Conservation (phyloP, 2,888 invertebrate species). For the Apodemia hepburni region DNA sequence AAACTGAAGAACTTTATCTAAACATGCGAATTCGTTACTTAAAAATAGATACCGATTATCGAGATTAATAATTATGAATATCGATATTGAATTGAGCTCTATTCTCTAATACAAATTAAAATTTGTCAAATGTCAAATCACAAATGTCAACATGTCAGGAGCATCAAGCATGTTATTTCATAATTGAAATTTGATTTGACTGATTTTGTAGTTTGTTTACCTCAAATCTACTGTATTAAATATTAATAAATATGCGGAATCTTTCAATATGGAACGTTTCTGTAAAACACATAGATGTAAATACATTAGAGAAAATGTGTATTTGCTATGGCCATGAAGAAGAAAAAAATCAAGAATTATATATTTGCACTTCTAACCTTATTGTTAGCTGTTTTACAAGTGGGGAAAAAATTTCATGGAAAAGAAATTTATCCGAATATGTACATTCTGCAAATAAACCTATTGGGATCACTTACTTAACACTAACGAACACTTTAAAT, state of each 20-base stretch:
- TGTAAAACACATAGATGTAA: constrained; percentile 41
- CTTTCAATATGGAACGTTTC: constrained; percentile 57
- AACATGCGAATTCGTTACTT: too few relatives aligned
- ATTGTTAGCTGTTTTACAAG: constrained; percentile 48
- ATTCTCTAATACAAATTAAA: too few relatives aligned
- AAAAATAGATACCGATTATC: too few relatives aligned
- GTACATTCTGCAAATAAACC: constrained; percentile 67
- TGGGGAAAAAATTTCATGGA: constrained; percentile 52
- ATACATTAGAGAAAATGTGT: constrained; percentile 36
- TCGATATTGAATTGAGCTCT: too few relatives aligned
- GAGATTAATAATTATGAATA: too few relatives aligned
- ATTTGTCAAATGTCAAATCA: too few relatives aligned
- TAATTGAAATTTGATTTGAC: too few relatives aligned
- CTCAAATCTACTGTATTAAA: too few relatives aligned
- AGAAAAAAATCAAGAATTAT: constrained; percentile 51
- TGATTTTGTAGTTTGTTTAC: too few relatives aligned
- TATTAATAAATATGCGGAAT: constrained; percentile 50
- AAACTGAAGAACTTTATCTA: too few relatives aligned
- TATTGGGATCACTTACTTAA: constrained; percentile 57
- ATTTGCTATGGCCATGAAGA: constrained; percentile 58
- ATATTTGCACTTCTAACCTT: constrained; percentile 61
- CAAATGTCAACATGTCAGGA: too few relatives aligned
- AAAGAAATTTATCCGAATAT: constrained; percentile 46
- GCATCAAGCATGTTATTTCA: too few relatives aligned
- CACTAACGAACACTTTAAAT: constrained; percentile 53